Conservation (phyloP, 2,888 invertebrate genomes). For the Troilus luridus region DNA sequence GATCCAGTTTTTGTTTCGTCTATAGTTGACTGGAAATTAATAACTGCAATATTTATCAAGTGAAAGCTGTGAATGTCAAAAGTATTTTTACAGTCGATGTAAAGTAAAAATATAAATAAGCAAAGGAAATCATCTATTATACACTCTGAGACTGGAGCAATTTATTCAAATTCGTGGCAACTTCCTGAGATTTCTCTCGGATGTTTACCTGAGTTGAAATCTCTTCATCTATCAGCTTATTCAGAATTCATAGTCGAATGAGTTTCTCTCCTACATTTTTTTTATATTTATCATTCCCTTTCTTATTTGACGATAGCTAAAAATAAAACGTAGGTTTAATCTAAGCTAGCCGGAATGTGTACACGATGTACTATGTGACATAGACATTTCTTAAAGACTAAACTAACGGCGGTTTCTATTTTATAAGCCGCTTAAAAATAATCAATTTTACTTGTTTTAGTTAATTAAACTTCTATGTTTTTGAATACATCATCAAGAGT, state of each 20-base stretch:
- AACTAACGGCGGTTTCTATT: too few relatives aligned
- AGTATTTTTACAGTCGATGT: background rate
- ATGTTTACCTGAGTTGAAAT: background rate
- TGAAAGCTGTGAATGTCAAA: background rate
- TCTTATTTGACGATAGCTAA: too few relatives aligned
- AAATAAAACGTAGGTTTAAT: too few relatives aligned
- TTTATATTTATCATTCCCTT: background rate
- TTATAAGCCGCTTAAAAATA: too few relatives aligned
- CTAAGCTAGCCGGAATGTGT: too few relatives aligned
- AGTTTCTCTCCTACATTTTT: background rate
- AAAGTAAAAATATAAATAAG: background rate
- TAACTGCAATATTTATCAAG: background rate
- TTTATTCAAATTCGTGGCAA: background rate
- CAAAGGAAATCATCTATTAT: background rate
- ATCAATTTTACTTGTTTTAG: too few relatives aligned
- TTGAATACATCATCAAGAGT: too few relatives aligned
- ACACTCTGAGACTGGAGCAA: background rate
- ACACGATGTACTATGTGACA: too few relatives aligned
- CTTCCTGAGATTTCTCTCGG: constrained; percentile 1
- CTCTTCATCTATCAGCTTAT: background rate
- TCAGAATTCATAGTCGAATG: background rate
- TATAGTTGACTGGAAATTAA: background rate
- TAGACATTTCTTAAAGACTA: too few relatives aligned
- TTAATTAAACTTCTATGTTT: too few relatives aligned
- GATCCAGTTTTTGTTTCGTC: background rate